Conservation (phyloP, 2,888 invertebrate species). For the Iphiclides podalirius region DNA sequence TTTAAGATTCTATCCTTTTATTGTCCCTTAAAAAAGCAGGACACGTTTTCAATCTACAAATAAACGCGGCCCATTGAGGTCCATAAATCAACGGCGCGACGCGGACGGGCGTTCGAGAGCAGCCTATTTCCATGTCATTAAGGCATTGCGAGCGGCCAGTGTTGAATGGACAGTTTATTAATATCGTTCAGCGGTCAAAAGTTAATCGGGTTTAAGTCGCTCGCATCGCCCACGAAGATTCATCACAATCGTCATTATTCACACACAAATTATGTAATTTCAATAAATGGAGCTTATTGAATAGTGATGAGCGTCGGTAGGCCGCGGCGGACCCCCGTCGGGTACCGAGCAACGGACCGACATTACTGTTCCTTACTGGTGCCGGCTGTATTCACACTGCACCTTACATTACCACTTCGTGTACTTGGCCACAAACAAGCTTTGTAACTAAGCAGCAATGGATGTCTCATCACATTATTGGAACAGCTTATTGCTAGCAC, state of each 20-base stretch:
- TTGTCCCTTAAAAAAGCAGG: conserved; percentile 20
- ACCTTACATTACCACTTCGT: conserved; percentile 33
- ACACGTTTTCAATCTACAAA: conserved; percentile 25
- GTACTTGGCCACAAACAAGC: conserved; percentile 4
- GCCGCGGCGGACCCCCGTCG: conserved; percentile 64
- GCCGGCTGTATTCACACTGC: conserved; percentile 23
- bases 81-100: conserved; percentile 29
- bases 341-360: conserved; percentile 39
- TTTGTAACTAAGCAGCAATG: conserved; percentile 34
- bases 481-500: conserved; percentile 33
- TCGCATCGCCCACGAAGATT: conserved; percentile 79
- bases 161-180: conserved; percentile 68
- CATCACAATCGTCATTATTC: conserved; percentile 80
- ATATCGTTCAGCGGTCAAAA: conserved; percentile 74
- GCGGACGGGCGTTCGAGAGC: conserved; percentile 19
- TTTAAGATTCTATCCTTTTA: conserved; percentile 15
- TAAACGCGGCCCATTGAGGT: conserved; percentile 21
- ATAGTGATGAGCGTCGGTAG: conserved; percentile 79
- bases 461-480: conserved; percentile 20
- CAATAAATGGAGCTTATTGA: conserved; percentile 80
- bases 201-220: conserved; percentile 78
- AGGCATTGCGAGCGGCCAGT: conserved; percentile 37
- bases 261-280: conserved; percentile 81
- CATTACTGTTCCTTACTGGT: conserved; percentile 34
- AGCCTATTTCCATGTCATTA: conserved; percentile 72